phyloP scores from a whole-genome alignment of 1,140 invertebrate species.

The Hycleus phaleratus region DNA sequence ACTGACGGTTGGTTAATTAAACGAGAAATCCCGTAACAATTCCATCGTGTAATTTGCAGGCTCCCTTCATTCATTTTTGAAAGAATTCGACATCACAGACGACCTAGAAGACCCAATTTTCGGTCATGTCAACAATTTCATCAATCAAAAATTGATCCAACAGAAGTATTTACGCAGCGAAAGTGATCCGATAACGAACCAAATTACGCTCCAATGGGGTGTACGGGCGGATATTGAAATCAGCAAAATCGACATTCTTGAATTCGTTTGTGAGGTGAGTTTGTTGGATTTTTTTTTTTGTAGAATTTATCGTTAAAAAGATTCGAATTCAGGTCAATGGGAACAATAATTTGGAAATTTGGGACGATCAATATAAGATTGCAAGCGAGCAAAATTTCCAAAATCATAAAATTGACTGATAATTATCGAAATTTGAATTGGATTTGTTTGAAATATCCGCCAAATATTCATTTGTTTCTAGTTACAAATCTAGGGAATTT shows the following conservation, averaged over 20 bases:
- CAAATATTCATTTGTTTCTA: too few relatives aligned
- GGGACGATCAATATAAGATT: slow-evolving; percentile 23
- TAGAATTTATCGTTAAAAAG: neutral
- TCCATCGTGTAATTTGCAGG: slow-evolving; percentile 18
- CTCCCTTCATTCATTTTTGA: slow-evolving; percentile 29
- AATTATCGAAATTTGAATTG: too few relatives aligned
- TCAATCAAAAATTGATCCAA: slow-evolving; percentile 22
- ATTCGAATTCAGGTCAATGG: slow-evolving; percentile 13
- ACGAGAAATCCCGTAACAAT: neutral
- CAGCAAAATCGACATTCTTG: slow-evolving; percentile 27
- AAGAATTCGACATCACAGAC: slow-evolving; percentile 23
- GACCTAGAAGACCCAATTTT: slow-evolving; percentile 25
- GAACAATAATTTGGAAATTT: slow-evolving; percentile 24
- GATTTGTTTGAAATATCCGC: too few relatives aligned
- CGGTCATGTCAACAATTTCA: slow-evolving; percentile 30
- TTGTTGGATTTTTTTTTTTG: neutral
- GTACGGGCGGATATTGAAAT: slow-evolving; percentile 28
- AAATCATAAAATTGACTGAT: neutral
- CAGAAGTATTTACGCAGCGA: slow-evolving; percentile 26
- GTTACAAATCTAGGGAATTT: too few relatives aligned
- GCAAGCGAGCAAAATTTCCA: slow-evolving; percentile 21
- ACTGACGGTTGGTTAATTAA: slow-evolving; percentile 23
- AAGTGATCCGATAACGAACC: slow-evolving; percentile 21
- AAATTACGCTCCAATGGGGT: slow-evolving; percentile 25
- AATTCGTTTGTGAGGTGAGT: slow-evolving; percentile 32